Conservation (phyloP, 2,888 invertebrate species). For the Drosophila pullipes region DNA sequence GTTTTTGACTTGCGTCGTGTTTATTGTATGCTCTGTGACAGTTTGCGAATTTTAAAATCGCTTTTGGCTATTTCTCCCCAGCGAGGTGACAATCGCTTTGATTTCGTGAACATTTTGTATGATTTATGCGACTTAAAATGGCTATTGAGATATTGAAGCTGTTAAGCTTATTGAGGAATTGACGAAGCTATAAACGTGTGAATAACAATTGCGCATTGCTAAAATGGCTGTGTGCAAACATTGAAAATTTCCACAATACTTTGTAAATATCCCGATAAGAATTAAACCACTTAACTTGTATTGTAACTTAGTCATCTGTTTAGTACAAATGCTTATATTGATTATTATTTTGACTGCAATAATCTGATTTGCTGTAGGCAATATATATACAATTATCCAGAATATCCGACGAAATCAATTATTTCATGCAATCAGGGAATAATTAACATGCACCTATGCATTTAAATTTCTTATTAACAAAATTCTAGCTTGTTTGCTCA, state of each 20-base stretch:
- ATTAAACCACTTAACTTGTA: background rate
- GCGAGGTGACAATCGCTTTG: constrained; percentile 43
- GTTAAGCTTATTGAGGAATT: constrained; percentile 43
- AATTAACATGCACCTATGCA: background rate
- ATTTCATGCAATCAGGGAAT: background rate
- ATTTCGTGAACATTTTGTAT: constrained; percentile 60
- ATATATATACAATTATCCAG: background rate
- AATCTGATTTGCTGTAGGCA: background rate
- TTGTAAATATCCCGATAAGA: background rate
- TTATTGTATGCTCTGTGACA: constrained; percentile 66
- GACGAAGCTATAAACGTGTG: constrained; percentile 48
- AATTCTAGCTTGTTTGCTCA: background rate
- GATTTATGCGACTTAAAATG: constrained; percentile 57
- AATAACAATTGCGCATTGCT: constrained; percentile 26
- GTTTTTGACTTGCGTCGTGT: constrained; percentile 67
- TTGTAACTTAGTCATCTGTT: background rate
- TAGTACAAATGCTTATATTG: background rate
- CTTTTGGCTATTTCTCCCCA: constrained; percentile 37
- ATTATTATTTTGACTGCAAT: background rate
- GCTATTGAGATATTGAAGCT: constrained; percentile 31
- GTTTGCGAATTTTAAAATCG: constrained; percentile 73
- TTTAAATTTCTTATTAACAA: background rate
- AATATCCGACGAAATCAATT: background rate
- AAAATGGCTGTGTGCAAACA: constrained; percentile 7
- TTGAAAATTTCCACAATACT: constrained; percentile 10